Evolutionary conservation across 2,888 invertebrate genomes (phyloP).

Genomic region (Reticulitermes lucifugus): DNA sequence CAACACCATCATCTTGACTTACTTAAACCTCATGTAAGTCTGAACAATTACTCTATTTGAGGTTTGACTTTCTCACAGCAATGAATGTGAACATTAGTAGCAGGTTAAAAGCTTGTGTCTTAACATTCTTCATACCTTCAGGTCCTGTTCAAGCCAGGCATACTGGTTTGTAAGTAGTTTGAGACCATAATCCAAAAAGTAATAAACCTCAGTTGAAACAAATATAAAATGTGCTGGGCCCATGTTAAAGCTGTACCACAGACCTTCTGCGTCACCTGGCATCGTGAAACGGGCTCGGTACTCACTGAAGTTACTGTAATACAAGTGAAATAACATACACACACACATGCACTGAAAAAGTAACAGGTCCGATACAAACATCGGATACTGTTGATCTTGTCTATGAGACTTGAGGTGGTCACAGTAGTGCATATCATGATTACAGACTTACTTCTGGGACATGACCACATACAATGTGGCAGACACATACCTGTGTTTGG

Average conservation of each 20-base stretch:
- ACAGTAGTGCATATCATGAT: too few relatives aligned
- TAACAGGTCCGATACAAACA: background rate
- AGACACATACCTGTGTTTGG: too few relatives aligned
- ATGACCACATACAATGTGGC: background rate
- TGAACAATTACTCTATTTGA: too few relatives aligned
- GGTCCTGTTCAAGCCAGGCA: slow-evolving; percentile 65
- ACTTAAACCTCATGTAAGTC: too few relatives aligned
- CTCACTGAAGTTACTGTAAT: slow-evolving; percentile 68
- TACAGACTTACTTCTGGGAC: background rate
- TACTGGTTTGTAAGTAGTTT: slow-evolving; percentile 63
- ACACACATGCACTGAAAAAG: background rate
- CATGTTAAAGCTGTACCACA: slow-evolving; percentile 64
- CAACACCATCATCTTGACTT: too few relatives aligned
- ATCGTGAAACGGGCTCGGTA: slow-evolving; percentile 69
- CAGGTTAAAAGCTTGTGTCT: too few relatives aligned
- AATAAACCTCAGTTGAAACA: slow-evolving; percentile 71
- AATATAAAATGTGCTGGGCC: slow-evolving; percentile 67
- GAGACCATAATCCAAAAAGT: slow-evolving; percentile 66
- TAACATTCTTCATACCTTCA: slow-evolving; percentile 59
- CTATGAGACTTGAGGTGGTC: too few relatives aligned
- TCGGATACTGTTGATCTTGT: too few relatives aligned
- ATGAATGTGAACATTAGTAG: too few relatives aligned
- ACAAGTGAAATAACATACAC: slow-evolving; percentile 30
- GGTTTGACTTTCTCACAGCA: too few relatives aligned
- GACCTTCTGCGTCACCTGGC: slow-evolving; percentile 60